Evolutionary conservation across 2,888 invertebrate genomes (phyloP).

Genomic region (Amphiduros pacificus): DNA sequence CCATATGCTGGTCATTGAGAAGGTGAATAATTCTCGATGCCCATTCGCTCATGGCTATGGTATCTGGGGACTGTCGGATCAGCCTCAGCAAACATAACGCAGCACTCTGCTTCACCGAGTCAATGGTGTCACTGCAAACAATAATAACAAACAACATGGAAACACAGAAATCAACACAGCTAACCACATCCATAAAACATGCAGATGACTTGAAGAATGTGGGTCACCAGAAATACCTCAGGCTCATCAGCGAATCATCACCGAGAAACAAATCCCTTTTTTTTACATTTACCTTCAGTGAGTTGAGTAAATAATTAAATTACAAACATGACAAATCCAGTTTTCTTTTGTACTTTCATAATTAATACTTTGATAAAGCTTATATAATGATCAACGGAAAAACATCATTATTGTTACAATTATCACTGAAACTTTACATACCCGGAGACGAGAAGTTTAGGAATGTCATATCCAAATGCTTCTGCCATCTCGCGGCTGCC

Average conservation of each 20-base stretch:
- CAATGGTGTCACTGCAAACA: constrained; percentile 86
- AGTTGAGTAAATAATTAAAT: no score
- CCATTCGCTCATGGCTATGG: constrained; percentile 94
- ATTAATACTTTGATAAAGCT: no score
- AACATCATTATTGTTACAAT: background rate
- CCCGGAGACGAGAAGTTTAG: constrained; percentile 96
- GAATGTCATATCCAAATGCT: constrained; percentile 96
- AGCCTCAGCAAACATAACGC: constrained; percentile 92
- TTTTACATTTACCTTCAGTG: no score
- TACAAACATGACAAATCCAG: no score
- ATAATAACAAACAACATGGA: background rate
- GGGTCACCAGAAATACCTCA: no score
- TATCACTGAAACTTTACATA: constrained; percentile 60
- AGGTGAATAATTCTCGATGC: constrained; percentile 98
- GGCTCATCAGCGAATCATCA: no score
- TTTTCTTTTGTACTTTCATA: no score
- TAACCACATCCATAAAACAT: no score
- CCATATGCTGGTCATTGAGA: constrained; percentile 96
- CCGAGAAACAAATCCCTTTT: no score
- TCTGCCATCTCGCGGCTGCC: constrained; percentile 99
- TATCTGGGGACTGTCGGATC: constrained; percentile 92
- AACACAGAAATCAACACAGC: background rate
- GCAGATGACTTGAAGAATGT: no score
- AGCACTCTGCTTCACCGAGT: constrained; percentile 98
- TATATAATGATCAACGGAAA: no score